phyloP scores from a whole-genome alignment of 2,113 vertebrate species.

The Pachypanchax playfairii region DNA sequence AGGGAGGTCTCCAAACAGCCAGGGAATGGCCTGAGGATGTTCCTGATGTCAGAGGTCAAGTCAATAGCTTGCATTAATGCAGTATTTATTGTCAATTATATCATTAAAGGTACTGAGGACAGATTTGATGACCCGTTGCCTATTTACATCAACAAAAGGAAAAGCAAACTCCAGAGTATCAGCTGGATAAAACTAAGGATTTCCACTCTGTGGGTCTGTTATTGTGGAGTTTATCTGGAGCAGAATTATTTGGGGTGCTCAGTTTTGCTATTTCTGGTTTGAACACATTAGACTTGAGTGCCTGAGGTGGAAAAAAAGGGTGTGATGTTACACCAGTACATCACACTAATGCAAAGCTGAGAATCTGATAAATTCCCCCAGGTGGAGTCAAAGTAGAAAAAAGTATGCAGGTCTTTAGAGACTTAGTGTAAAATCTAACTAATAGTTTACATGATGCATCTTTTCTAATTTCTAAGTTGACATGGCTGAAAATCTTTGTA shows the following conservation, averaged over 20 bases:
- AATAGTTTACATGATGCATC: conserved; percentile 51
- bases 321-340: conserved; percentile 64
- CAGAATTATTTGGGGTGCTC: conserved; percentile 38
- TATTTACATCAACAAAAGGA: neutral
- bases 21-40: conserved; percentile 85
- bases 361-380: conserved; percentile 54
- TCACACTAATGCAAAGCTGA: conserved; percentile 55
- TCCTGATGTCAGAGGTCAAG: conserved; percentile 89
- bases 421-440: conserved; percentile 57
- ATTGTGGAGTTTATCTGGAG: conserved; percentile 24
- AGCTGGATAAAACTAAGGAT: neutral
- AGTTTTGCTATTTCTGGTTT: conserved; percentile 43
- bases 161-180: neutral
- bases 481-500: conserved; percentile 27
- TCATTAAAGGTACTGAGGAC: conserved; percentile 71
- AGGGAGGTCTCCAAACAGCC: conserved; percentile 81
- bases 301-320: conserved; percentile 53
- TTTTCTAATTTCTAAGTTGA: conserved; percentile 18
- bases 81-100: conserved; percentile 87
- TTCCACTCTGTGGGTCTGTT: neutral
- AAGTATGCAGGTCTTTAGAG: conserved; percentile 51
- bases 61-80: conserved; percentile 88
- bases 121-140: conserved; percentile 27
- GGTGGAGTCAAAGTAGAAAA: conserved; percentile 46
- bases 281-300: conserved; percentile 48